Conservation (phyloP, 1,140 invertebrate genomes). For the Cyphomyrmex costatus region DNA sequence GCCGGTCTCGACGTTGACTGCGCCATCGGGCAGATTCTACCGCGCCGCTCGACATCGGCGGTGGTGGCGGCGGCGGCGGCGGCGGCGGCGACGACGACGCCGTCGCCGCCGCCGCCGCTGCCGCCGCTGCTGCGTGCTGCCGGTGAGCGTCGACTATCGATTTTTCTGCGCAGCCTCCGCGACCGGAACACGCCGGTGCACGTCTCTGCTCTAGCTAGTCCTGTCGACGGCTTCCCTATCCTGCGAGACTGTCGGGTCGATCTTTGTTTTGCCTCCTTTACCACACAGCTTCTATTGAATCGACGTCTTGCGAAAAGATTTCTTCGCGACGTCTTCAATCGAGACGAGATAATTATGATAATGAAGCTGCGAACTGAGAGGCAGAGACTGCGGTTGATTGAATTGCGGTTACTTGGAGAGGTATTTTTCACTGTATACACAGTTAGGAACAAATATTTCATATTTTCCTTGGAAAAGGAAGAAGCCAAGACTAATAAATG, state of each 20-base stretch:
- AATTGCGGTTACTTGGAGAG: background rate
- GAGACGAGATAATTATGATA: slow-evolving; percentile 11
- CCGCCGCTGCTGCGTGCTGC: slow-evolving; percentile 62
- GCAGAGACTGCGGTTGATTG: background rate
- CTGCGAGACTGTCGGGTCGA: slow-evolving; percentile 50
- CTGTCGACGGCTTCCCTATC: slow-evolving; percentile 38
- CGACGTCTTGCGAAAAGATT: background rate
- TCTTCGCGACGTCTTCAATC: background rate
- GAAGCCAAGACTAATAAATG: background rate
- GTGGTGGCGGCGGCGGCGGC: slow-evolving; percentile 6
- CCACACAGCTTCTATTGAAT: slow-evolving; percentile 2
- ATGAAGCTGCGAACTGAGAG: background rate
- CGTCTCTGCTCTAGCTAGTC: slow-evolving; percentile 56
- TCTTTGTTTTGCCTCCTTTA: slow-evolving; percentile 38
- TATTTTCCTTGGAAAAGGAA: background rate
- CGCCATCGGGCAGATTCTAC: slow-evolving; percentile 78
- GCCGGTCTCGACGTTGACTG: slow-evolving; percentile 83
- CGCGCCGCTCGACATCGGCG: slow-evolving; percentile 75
- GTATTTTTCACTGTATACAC: background rate
- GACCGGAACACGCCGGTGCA: slow-evolving; percentile 74
- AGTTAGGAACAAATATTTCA: background rate
- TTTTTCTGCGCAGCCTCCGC: slow-evolving; percentile 84
- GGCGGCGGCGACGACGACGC: slow-evolving; percentile 5
- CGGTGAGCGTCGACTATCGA: slow-evolving; percentile 78
- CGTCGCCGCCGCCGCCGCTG: slow-evolving; percentile 4